Conservation (phyloP, 1,140 invertebrate species). For the Cryptotermes secundus region DNA sequence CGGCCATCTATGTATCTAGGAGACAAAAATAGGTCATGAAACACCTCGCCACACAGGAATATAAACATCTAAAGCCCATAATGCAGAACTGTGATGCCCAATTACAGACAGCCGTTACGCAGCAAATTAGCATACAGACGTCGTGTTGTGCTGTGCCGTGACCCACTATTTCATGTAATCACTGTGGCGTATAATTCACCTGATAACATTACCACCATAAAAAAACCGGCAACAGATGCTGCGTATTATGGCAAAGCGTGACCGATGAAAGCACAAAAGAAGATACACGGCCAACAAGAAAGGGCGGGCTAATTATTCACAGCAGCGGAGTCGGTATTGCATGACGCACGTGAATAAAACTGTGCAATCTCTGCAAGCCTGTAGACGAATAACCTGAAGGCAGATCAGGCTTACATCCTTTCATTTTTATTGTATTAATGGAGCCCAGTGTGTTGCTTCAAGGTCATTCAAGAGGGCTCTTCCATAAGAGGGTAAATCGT, state of each 20-base stretch:
- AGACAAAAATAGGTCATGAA: too few species aligned
- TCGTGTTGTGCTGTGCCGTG: too few species aligned
- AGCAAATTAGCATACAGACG: too few species aligned
- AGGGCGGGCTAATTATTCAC: not conserved
- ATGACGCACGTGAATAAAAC: not conserved
- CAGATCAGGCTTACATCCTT: not conserved
- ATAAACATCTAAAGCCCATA: too few species aligned
- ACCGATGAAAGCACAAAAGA: not conserved
- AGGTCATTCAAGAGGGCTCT: not conserved
- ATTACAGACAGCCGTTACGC: too few species aligned
- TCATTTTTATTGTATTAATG: not conserved
- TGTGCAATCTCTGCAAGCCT: not conserved
- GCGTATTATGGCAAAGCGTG: not conserved
- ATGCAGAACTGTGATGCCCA: too few species aligned
- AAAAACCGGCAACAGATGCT: not conserved
- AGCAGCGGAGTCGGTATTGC: not conserved
- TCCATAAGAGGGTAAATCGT: not conserved
- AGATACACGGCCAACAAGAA: not conserved
- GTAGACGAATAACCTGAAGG: not conserved
- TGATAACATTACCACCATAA: not conserved
- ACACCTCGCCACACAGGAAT: too few species aligned
- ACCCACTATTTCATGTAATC: not conserved
- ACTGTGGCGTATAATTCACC: not conserved
- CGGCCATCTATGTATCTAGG: too few species aligned
- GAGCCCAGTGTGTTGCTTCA: not conserved